Percentiles rank a stretch among this genome's conserved stretches.
Conservation (phyloP, 2,888 invertebrate species). For the Dryobotodes eremita region DNA sequence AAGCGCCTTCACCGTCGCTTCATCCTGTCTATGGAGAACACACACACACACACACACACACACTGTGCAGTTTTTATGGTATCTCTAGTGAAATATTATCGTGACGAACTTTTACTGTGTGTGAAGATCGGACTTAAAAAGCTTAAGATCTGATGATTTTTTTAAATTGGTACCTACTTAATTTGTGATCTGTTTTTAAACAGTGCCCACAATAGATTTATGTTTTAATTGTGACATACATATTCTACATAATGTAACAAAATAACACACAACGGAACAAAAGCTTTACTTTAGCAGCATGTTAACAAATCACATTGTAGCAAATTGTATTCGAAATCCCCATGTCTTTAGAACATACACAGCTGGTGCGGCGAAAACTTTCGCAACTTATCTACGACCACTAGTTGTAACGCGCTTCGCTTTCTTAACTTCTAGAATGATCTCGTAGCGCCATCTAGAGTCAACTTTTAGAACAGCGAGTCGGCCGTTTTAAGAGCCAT, state of each 20-base stretch:
- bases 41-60: no score
- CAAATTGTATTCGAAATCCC: conserved; percentile 20
- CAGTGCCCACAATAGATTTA: not conserved
- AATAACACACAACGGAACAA: not conserved
- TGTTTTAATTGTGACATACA: not conserved
- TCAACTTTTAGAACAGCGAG: not conserved
- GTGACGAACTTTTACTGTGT: not conserved
- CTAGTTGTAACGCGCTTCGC: not conserved
- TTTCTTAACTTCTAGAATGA: conserved; percentile 10
- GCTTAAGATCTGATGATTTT: not conserved
- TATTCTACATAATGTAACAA: no score
- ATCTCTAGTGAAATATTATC: conserved; percentile 37
- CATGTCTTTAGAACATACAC: conserved; percentile 26
- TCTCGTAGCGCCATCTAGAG: conserved; percentile 55
- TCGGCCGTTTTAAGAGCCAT: not conserved
- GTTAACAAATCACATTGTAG: conserved; percentile 15
- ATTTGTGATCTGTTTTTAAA: not conserved
- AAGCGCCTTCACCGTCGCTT: conserved; percentile 17
- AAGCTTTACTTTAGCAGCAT: not conserved
- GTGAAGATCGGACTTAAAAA: not conserved
- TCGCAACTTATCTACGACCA: conserved; percentile 53
- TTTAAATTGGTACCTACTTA: not conserved
- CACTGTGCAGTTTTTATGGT: conserved; percentile 26
- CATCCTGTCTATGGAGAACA: conserved; percentile 15
- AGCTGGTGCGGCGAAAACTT: conserved; percentile 56